Evolutionary conservation across 92 coral and sea anemone genomes (phyloP), one percentile per base, ranked within the genome.

Genomic region (Actinernus sp.): DNA sequence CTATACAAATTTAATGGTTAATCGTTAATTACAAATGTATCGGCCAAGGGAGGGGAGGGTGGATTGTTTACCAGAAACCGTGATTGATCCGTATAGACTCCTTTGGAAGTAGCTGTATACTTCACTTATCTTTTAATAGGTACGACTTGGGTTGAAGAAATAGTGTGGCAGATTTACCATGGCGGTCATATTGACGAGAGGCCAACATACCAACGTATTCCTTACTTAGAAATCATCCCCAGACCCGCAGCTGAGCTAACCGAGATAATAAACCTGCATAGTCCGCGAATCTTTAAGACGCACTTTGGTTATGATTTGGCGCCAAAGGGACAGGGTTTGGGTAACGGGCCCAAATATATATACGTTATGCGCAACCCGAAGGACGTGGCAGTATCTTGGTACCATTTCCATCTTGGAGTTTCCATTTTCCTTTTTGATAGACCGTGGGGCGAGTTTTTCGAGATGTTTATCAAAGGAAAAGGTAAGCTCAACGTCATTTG

Each of bases 361-460:
- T 84, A 77, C 40, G 61, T 68, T 6, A 73, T 79, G 23, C 59
- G 90, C 24, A 84, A 84, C 34, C 90, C 90, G 1, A 84, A 71
- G n/a, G 90, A 84, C 28, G 80, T 36, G 8, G 86, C 86, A 0
- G 76, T 84, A 12, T 84, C 90, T 0, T 59, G 18, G 4, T 78
- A 78, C 33, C 73, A 71, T 23, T 33, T 24, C 1, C 28, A 73
- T 41, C 31, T 69, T 68, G 84, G 80, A 0, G 55, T 29, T 29
- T 25, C 59, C n/a, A 34, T 8, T 34, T 61, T 55, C 22, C 46
- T 58, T 16, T 78, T 69, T 47, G 48, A 37, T 41, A 78, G 86
- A 49, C 53, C 77, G 0, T 85, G 86, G 87, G 82, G 72, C 10
- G 76, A 67, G 22, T 85, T 71, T 74, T 56, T 61, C 17, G 77